Evolutionary conservation across 2,888 invertebrate genomes (phyloP).

Genomic region (Hyles lineata): DNA sequence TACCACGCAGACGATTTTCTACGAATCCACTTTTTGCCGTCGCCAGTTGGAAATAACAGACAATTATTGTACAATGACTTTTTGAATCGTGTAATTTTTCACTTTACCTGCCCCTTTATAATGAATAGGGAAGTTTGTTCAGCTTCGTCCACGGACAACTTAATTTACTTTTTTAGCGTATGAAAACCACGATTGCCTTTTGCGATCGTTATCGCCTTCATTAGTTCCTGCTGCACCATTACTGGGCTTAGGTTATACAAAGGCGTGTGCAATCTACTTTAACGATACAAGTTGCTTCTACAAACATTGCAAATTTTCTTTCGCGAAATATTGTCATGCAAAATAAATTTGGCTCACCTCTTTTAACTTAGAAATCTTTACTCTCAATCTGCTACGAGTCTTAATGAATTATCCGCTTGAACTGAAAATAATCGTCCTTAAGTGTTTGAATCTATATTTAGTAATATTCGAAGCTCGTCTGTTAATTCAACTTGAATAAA

Average conservation of each 20-base stretch:
- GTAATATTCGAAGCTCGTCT: neutral
- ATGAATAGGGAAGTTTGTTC: conserved; percentile 31
- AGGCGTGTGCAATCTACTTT: conserved; percentile 24
- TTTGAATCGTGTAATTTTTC: conserved; percentile 44
- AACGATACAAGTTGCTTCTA: conserved; percentile 16
- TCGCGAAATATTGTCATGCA: conserved; percentile 3
- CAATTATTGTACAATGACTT: conserved; percentile 68
- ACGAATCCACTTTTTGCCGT: conserved; percentile 62
- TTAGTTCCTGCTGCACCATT: conserved; percentile 20
- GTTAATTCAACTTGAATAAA: conserved; percentile 3
- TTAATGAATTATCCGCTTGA: neutral
- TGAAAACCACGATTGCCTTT: conserved; percentile 9
- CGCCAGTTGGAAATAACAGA: conserved; percentile 60
- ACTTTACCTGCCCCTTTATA: conserved; percentile 39
- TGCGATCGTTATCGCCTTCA: conserved; percentile 19
- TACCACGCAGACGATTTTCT: conserved; percentile 64
- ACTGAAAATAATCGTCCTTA: neutral
- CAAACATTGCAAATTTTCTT: conserved; percentile 16
- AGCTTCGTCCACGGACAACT: neutral
- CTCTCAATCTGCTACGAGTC: neutral
- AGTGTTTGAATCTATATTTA: neutral
- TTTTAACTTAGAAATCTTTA: neutral
- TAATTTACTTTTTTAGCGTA: conserved; percentile 2
- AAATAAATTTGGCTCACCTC: neutral
- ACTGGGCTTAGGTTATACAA: conserved; percentile 18